Base-by-base conservation (phyloP, 64 coral and sea anemone species). In the Montipora sp. region DNA sequence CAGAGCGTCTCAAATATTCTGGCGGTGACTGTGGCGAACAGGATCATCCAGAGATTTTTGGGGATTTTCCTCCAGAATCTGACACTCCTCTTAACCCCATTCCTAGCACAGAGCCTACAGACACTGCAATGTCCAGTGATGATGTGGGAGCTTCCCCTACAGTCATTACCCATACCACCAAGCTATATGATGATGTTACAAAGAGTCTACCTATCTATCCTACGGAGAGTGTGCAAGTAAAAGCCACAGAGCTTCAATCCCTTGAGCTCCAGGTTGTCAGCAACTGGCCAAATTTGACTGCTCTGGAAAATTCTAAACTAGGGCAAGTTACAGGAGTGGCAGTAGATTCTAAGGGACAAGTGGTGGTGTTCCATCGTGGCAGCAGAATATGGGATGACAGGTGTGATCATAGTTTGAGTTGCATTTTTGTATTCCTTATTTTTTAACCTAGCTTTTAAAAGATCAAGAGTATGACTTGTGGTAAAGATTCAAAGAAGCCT, bases 311-410 rank as follows among this genome's bases (percentile, higher is more conserved):
- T 14, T 69, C 73, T 13, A 70, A 51, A 59, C 71, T 96, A 20
- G 95, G 95, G 7, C 90, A 96, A 90, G 91, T 96, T 12, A 87
- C 90, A 53, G 95, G 90, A 27, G 87, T 96, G 49, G 80, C 90
- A 16, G 19, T 96, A 3, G 90, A 96, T 58, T 85, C 87, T 15
- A 75, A 44, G 48, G 95, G 90, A n/a, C 78, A 85, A 19, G 87
- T 96, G 12, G 15, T 96, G 59, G 57, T 96, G 8, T 96, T 96
- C 80, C 95, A 96, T 90, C 95, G 95, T 72, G 86, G 90, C 2
- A 71, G 73, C 61, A 81, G 90, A 51, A 87, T 67, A 5, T 96
- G 95, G 95, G 59, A 93, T 27, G 19, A 51, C 1, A 67, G 89
- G 95, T 96, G 78, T 83, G 36, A 85, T 77, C 45, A 71, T 59